Conservation (phyloP, 1,140 invertebrate species). For the Lutraria rhynchaena region DNA sequence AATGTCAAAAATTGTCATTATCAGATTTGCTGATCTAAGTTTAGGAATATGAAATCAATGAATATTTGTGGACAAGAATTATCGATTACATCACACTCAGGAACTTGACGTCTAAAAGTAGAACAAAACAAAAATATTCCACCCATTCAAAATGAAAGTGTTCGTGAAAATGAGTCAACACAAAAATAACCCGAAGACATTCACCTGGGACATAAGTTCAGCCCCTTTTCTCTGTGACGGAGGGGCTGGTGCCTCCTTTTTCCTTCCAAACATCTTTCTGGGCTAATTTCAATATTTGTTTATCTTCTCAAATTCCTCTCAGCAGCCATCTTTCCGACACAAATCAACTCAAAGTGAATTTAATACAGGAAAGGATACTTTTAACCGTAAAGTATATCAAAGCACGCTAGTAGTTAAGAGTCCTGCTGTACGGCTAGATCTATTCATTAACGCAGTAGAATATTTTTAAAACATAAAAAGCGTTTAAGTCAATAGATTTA, state of each 20-base stretch:
- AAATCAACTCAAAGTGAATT: background rate
- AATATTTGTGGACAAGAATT: too few species aligned
- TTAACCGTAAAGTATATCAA: too few species aligned
- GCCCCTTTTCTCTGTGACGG: constrained; percentile 72
- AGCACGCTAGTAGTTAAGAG: too few species aligned
- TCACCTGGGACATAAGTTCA: constrained; percentile 74
- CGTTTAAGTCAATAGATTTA: too few species aligned
- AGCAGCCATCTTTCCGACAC: background rate
- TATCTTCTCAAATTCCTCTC: background rate
- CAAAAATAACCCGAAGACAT: background rate
- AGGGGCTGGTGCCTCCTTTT: constrained; percentile 61
- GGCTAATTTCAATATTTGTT: background rate
- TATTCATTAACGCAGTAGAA: too few species aligned
- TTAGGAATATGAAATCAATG: too few species aligned
- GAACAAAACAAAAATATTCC: background rate
- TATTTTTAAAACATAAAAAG: too few species aligned
- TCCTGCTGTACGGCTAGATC: too few species aligned
- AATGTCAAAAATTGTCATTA: too few species aligned
- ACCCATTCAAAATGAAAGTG: constrained; percentile 1
- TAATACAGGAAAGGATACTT: constrained; percentile 3
- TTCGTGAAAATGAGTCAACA: constrained; percentile 27
- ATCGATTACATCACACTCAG: too few species aligned
- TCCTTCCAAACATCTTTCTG: constrained; percentile 69
- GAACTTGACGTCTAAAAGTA: too few species aligned
- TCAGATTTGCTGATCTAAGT: too few species aligned